A percentile compares a stretch with the other conserved stretches of the same genome.
phyloP scores from a whole-genome alignment of 2,888 invertebrate species.

The Hirtodrosophila cameraria region DNA sequence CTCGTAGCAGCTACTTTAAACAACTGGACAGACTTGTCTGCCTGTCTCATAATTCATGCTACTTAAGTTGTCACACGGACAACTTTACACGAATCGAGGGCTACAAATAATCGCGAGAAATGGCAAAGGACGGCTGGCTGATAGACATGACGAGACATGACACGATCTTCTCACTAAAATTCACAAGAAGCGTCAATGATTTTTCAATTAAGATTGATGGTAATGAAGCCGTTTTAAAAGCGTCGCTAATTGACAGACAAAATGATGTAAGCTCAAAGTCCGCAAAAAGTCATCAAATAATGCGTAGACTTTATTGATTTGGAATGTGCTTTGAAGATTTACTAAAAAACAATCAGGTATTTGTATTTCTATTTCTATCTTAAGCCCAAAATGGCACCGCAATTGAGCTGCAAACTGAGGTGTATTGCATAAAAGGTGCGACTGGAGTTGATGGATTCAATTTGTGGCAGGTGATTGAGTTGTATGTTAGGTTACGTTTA shows the following conservation, averaged over 20 bases:
- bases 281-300: slow-evolving; percentile 14
- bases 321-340: neutral
- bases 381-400: slow-evolving; percentile 54
- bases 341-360: slow-evolving; percentile 5
- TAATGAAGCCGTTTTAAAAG: slow-evolving; percentile 70
- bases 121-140: neutral
- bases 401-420: slow-evolving; percentile 11
- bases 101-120: slow-evolving; percentile 51
- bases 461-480: slow-evolving; percentile 40
- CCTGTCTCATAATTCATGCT: slow-evolving; percentile 70
- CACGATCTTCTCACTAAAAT: slow-evolving; percentile 55
- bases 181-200: slow-evolving; percentile 59
- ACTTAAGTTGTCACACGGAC: slow-evolving; percentile 72
- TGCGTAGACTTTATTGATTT: neutral
- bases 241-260: slow-evolving; percentile 65
- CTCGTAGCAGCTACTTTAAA: slow-evolving; percentile 11
- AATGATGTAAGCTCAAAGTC: slow-evolving; percentile 46
- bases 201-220: slow-evolving; percentile 78
- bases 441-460: slow-evolving; percentile 28
- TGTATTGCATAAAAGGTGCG: slow-evolving; percentile 47
- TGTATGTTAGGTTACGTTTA: slow-evolving; percentile 18
- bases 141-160: slow-evolving; percentile 17
- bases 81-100: slow-evolving; percentile 47
- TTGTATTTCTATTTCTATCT: too few species aligned
- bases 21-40: slow-evolving; percentile 35